Conservation (phyloP, 1,140 invertebrate genomes). For the Sminthurides bifidus region DNA sequence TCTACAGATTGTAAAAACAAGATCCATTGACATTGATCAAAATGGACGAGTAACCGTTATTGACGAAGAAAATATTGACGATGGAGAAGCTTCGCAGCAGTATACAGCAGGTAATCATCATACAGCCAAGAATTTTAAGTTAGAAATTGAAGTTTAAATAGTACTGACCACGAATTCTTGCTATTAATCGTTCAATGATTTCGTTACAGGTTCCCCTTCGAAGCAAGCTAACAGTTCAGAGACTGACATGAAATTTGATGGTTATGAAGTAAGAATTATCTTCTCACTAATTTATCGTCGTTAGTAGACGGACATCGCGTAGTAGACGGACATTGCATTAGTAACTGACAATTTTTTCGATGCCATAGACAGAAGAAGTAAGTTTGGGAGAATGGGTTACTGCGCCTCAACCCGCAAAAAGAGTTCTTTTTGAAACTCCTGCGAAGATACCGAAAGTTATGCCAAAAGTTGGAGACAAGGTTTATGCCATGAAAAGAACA, state of each 20-base stretch:
- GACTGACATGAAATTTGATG: too few species aligned
- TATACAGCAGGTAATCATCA: too few species aligned
- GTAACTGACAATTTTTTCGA: neutral
- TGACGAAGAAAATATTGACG: neutral
- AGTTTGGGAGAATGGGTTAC: too few species aligned
- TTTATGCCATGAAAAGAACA: slow-evolving; percentile 43
- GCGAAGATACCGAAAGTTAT: slow-evolving; percentile 39
- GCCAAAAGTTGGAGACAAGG: slow-evolving; percentile 37
- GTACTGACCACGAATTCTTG: too few species aligned
- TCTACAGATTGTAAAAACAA: neutral
- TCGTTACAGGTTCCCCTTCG: too few species aligned
- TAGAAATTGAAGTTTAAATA: too few species aligned
- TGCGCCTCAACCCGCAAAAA: neutral
- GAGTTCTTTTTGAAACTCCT: slow-evolving; percentile 26
- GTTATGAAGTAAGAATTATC: neutral
- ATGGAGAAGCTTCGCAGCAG: too few species aligned
- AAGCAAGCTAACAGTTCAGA: too few species aligned
- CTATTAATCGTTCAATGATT: too few species aligned
- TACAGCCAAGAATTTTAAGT: too few species aligned
- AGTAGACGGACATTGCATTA: neutral
- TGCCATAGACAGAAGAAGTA: too few species aligned
- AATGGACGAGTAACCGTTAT: neutral
- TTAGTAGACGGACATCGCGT: neutral
- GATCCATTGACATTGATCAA: neutral
- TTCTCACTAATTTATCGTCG: neutral